Percentiles rank a stretch among this genome's conserved stretches.
phyloP scores from a whole-genome alignment of 2,888 invertebrate species.

The Slavum lentiscoides region DNA sequence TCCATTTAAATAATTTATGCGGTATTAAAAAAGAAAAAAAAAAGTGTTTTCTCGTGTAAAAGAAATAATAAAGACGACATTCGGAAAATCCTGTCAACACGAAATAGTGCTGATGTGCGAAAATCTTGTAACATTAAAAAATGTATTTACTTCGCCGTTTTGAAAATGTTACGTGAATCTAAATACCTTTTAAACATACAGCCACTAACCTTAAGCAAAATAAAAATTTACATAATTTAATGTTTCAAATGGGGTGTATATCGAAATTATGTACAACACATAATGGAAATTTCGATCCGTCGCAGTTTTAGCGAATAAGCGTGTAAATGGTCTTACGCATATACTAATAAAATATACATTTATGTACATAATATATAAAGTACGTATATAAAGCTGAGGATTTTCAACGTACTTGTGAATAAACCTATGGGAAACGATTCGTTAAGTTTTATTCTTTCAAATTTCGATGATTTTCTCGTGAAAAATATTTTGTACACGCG shows the following conservation, averaged over 20 bases:
- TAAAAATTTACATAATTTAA: slow-evolving; percentile 1
- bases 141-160: slow-evolving; percentile 5
- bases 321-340: neutral
- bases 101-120: slow-evolving; percentile 2
- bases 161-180: slow-evolving; percentile 7
- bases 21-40: neutral
- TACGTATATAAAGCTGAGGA: neutral
- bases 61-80: slow-evolving; percentile 7
- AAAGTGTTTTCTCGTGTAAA: neutral
- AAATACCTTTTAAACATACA: slow-evolving; percentile 3
- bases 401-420: neutral
- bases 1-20: slow-evolving; percentile 43
- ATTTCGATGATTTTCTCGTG: too few species aligned
- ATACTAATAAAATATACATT: neutral
- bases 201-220: neutral
- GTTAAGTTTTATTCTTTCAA: too few species aligned
- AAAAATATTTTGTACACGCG: too few species aligned
- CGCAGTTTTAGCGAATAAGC: neutral
- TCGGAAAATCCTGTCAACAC: slow-evolving; percentile 6
- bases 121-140: slow-evolving; percentile 15
- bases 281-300: neutral
- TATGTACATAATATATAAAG: too few species aligned
- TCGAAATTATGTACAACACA: neutral
- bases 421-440: too few species aligned
- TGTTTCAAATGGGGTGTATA: neutral